Evolutionary conservation across 2,797 vertebrate genomes (phyloP).

Genomic region (Danio jaintianensis): DNA sequence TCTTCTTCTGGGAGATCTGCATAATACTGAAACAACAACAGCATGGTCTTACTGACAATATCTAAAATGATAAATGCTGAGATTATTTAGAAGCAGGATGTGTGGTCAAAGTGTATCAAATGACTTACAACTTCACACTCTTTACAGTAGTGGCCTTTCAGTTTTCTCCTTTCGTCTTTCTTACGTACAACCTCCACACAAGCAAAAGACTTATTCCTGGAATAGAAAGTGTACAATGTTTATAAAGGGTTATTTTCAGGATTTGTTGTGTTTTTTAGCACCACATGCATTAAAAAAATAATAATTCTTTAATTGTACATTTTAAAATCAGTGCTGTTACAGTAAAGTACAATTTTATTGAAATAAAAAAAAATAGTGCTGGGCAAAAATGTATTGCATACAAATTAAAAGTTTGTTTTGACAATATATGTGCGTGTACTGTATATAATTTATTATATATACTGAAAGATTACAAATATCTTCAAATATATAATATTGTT

Average conservation of each 20-base stretch:
- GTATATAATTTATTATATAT: no score
- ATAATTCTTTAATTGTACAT: no score
- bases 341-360: no score
- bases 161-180: conserved; percentile 92
- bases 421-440: no score
- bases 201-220: conserved; percentile 80
- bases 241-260: neutral
- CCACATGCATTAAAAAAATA: no score
- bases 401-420: no score
- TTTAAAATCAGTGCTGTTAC: no score
- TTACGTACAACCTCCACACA: conserved; percentile 91
- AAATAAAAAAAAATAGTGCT: no score
- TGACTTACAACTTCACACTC: conserved; percentile 90
- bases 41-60: neutral
- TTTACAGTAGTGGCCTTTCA: conserved; percentile 92
- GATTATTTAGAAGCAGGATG: neutral
- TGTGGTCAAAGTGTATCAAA: neutral
- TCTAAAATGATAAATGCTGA: neutral
- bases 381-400: no score
- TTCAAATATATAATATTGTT: no score
- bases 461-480: no score
- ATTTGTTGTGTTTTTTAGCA: no score
- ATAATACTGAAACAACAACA: conserved; percentile 84
- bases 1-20: conserved; percentile 90
- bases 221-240: neutral